Evolutionary conservation across 2,888 invertebrate genomes (phyloP), one percentile per base, ranked within the genome.

Genomic region (Cephus spinipes): DNA sequence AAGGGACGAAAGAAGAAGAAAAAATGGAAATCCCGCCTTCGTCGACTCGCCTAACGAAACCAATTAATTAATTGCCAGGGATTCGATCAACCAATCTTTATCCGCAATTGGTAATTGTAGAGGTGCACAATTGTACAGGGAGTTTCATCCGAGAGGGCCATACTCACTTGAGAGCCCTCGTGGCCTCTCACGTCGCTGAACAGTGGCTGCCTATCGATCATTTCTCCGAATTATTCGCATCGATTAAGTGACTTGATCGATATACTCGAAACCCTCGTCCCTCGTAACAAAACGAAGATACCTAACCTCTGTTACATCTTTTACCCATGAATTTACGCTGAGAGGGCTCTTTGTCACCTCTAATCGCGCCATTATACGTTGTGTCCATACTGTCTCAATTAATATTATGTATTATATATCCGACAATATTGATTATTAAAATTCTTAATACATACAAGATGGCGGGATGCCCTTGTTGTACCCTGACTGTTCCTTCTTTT

Each of bases 361-460:
- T 15, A 86, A 87, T 87, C 86, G 87, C 89, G 89, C 88, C 88
- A 89, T 88, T 87, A 89, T 88, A 89, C 89, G 85, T 87, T 90
- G 87, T 90, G 90, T 90, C 91, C 89, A 90, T 89, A 89, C 83
- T 89, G 89, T 90, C 89, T 90, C 90, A 90, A 91, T 90, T 90
- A 90, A 88, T 88, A 89, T 87, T 89, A 89, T 90, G 89, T 90
- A 90, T 89, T 89, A 90, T 90, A 90, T 90, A 91, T 89, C 87
- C 88, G 90, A 91, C 90, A 91, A 91, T 91, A 91, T 91, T 90
- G 89, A 91, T 91, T 90, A 91, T 90, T 91, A 91, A 91, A 90
- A 89, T 89, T 90, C 91, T 91, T 90, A 89, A 90, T 90, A 90
- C 88, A 90, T 87, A 87, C 12, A 74, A 55, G 55, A 55, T 1